phyloP scores from a whole-genome alignment of 2,113 vertebrate species.

The Gavia stellata region DNA sequence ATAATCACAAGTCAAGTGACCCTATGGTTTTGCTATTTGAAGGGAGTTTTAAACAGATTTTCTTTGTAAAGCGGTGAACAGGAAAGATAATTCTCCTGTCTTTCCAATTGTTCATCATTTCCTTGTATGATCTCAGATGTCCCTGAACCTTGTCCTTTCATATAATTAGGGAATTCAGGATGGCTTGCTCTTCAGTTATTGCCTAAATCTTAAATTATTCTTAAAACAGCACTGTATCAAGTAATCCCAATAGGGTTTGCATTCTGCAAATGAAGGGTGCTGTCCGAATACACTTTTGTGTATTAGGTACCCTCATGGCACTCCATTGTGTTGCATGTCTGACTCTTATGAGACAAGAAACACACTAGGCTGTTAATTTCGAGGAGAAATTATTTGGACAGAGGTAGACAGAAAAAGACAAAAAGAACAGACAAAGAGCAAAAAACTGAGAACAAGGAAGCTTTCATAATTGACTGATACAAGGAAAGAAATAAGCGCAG shows the following conservation, averaged over 20 bases:
- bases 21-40: not conserved
- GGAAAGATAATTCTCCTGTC: not conserved
- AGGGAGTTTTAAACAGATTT: not conserved
- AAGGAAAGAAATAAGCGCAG: not conserved
- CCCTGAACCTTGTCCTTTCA: not conserved
- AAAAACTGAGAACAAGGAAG: not conserved
- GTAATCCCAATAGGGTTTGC: not conserved
- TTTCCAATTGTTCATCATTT: not conserved
- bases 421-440: not conserved
- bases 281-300: not conserved
- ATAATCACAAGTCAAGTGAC: not conserved
- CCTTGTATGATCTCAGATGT: not conserved
- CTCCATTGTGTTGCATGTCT: not conserved
- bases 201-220: not conserved
- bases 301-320: not conserved
- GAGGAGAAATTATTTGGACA: not conserved
- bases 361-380: not conserved
- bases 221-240: not conserved
- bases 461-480: not conserved
- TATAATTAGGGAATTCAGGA: not conserved
- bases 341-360: not conserved
- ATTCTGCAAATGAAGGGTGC: not conserved
- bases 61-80: not conserved
- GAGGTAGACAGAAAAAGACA: not conserved
- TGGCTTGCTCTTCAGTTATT: not conserved